phyloP scores from a whole-genome alignment of 2,888 invertebrate species.

The Tolmerus cingulatus region DNA sequence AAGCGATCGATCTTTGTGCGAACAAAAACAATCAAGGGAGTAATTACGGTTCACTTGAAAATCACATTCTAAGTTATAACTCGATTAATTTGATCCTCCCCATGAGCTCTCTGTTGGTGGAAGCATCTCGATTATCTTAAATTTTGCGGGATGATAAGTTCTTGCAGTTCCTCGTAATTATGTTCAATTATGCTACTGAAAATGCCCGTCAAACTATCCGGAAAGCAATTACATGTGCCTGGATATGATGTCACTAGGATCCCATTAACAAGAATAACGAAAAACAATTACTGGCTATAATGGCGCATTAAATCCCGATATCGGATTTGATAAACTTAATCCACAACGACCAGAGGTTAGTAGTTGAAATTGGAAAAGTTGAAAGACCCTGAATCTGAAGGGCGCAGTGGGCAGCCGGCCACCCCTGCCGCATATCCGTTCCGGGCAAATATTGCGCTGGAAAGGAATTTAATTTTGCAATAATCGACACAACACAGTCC shows the following conservation, averaged over 20 bases:
- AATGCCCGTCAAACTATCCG: not conserved
- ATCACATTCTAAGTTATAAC: not conserved
- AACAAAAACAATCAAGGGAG: not conserved
- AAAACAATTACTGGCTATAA: conserved; percentile 15
- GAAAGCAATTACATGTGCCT: conserved; percentile 1
- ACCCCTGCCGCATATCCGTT: not conserved
- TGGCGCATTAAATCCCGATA: conserved; percentile 7
- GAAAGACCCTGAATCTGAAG: not conserved
- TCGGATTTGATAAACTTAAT: conserved; percentile 17
- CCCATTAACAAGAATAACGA: conserved; percentile 7
- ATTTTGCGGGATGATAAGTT: not conserved
- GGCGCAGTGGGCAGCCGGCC: not conserved
- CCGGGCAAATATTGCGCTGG: not conserved
- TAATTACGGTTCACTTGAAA: not conserved
- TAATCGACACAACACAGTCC: not conserved
- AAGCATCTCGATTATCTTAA: not conserved
- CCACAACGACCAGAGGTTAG: not conserved
- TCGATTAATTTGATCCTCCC: not conserved
- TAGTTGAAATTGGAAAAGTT: conserved; percentile 23
- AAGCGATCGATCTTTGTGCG: not conserved
- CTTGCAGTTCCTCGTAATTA: not conserved
- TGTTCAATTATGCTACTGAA: not conserved
- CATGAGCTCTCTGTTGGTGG: not conserved
- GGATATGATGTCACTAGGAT: conserved; percentile 19
- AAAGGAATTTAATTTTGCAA: conserved; percentile 18